Conservation (phyloP, 1,140 invertebrate genomes). For the Zaprionus lachaisei region DNA sequence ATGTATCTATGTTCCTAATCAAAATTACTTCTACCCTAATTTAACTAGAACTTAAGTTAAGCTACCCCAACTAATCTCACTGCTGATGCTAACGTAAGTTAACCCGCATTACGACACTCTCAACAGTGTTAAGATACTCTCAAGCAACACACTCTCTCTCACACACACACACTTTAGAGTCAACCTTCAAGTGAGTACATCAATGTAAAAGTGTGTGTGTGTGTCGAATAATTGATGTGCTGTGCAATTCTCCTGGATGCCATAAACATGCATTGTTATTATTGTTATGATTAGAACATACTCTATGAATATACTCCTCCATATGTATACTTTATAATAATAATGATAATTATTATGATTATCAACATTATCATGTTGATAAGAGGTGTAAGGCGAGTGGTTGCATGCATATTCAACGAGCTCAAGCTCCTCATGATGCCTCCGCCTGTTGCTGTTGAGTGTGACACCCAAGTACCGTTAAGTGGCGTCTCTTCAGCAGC, state of each 20-base stretch:
- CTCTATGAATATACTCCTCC: background rate
- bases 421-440: background rate
- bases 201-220: background rate
- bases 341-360: slow-evolving; percentile 22
- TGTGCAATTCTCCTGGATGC: slow-evolving; percentile 3
- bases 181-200: background rate
- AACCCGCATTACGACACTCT: no score
- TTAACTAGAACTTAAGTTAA: no score
- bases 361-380: slow-evolving; percentile 2
- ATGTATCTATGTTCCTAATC: no score
- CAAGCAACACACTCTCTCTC: no score
- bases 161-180: background rate
- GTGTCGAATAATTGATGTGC: slow-evolving; percentile 14
- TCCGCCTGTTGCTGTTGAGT: slow-evolving; percentile 8
- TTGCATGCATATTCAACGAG: slow-evolving; percentile 11
- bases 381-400: background rate
- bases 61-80: no score
- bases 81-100: no score
- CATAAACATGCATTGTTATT: slow-evolving; percentile 47
- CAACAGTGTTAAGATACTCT: no score
- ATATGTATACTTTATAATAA: background rate
- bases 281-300: slow-evolving; percentile 39
- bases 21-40: no score
- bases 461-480: slow-evolving; percentile 59
- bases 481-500: slow-evolving; percentile 43